Evolutionary conservation across 2,888 invertebrate genomes (phyloP), one percentile per base, ranked within the genome.

Genomic region (Drosophila algonquin): DNA sequence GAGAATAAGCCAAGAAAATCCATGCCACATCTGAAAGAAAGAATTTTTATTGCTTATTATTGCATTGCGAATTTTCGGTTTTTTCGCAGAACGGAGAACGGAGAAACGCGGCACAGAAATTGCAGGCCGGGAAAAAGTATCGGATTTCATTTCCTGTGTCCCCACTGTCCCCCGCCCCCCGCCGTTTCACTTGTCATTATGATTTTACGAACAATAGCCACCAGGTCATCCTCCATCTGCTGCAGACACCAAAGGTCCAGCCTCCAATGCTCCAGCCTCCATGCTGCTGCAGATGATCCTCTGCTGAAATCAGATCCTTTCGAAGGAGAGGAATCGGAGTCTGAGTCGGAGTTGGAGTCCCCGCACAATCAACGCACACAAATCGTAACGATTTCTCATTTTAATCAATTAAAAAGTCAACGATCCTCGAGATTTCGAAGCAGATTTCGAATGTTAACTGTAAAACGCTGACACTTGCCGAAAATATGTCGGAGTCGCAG

Each of bases 341-440:
- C 0, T 4, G 24, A 24, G 24, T 24, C 6, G 24, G 6, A 27
- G 24, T 27, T 18, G 27, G 27, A 30, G 21, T 21, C 21, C 30
- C 30, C 79, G 79, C 87, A 77, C 84, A 90, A 90, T 90, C 90
- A 84, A 74, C 80, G 84, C 84, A 84, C 87, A 85, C 80, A 83
- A 87, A 90, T 90, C 90, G 90, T 87, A 90, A 90, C 90, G 90
- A 90, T 90, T 90, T 90, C 90, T 90, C 90, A 90, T 90, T 90
- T 90, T 90, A 90, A 90, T 90, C 90, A 90, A 90, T 90, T 90
- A 90, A 90, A 90, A 90, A 90, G 90, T 89, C 90, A 90, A 87
- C 75, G 72, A 79, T 55, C 32, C 46, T 21, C 47, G 16, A 74
- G 52, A 53, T 63, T 30, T 46, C 62, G 24, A 32, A 57, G 53